Conservation (phyloP, 1,140 invertebrate species). For the Ladona fulva region DNA sequence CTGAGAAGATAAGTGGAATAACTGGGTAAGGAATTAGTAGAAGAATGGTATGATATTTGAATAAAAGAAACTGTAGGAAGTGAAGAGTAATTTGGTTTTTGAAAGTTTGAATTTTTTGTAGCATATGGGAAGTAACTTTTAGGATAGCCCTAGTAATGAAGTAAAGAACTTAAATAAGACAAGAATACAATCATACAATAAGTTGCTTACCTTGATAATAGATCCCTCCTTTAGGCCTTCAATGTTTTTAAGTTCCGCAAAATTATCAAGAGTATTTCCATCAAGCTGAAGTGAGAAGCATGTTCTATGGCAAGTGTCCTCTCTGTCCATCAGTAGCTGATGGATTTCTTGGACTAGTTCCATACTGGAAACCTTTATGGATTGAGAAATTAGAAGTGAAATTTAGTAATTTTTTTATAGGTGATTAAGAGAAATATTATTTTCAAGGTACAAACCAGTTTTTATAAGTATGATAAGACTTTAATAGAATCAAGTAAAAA, state of each 20-base stretch:
- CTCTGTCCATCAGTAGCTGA: slow-evolving; percentile 93
- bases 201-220: slow-evolving; percentile 70
- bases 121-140: no score
- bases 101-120: no score
- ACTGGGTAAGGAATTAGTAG: no score
- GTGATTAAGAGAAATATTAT: no score
- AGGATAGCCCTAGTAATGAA: neutral
- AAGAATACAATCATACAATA: neutral
- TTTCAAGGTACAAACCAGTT: no score
- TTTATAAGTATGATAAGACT: neutral
- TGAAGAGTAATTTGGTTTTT: no score
- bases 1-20: no score
- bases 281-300: slow-evolving; percentile 96
- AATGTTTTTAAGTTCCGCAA: slow-evolving; percentile 94
- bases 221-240: slow-evolving; percentile 92
- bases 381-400: slow-evolving; percentile 12
- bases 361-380: slow-evolving; percentile 81
- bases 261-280: slow-evolving; percentile 90
- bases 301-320: slow-evolving; percentile 95
- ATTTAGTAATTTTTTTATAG: slow-evolving; percentile 1
- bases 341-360: slow-evolving; percentile 98
- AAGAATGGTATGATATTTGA: no score
- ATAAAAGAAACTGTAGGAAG: no score
- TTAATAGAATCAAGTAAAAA: no score
- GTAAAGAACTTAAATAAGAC: no score